Evolutionary conservation across 2,888 invertebrate species (phyloP).

Genomic region (Clunio marinus): DNA sequence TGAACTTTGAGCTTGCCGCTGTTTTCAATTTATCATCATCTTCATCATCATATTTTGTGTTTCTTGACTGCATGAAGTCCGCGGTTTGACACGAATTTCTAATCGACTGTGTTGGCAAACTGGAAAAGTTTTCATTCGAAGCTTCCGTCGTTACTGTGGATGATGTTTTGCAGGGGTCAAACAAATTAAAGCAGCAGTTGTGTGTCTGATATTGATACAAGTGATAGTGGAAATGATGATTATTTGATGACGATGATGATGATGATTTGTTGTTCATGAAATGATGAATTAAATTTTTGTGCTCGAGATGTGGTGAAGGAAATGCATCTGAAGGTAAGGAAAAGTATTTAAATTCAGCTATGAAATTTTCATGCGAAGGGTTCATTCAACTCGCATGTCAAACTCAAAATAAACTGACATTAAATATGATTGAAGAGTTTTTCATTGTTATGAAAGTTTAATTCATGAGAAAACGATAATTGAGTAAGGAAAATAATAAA

Average conservation of each 20-base stretch:
- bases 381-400: too few relatives aligned
- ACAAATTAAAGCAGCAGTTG: constrained; percentile 33
- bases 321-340: background rate
- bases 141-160: constrained; percentile 37
- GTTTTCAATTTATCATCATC: background rate
- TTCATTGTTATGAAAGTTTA: too few relatives aligned
- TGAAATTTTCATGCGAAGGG: too few relatives aligned
- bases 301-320: background rate
- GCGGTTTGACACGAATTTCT: constrained; percentile 17
- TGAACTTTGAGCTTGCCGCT: constrained; percentile 10
- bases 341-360: background rate
- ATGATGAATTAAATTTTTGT: constrained; percentile 34
- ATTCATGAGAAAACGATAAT: too few relatives aligned
- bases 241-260: constrained; percentile 26
- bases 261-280: constrained; percentile 34
- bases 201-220: constrained; percentile 38
- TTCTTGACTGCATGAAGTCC: background rate
- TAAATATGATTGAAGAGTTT: too few relatives aligned
- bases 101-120: constrained; percentile 14
- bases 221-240: constrained; percentile 38
- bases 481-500: too few relatives aligned
- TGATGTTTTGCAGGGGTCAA: constrained; percentile 37
- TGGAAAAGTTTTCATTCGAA: constrained; percentile 30
- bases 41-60: background rate
- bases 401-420: too few relatives aligned